A percentile compares a stretch with the other conserved stretches of the same genome.
These are phyloP conservation scores for Steinernema hermaphroditum DNA, from an alignment of 2,888 invertebrate species.

Conservation along the genomic window DNA sequence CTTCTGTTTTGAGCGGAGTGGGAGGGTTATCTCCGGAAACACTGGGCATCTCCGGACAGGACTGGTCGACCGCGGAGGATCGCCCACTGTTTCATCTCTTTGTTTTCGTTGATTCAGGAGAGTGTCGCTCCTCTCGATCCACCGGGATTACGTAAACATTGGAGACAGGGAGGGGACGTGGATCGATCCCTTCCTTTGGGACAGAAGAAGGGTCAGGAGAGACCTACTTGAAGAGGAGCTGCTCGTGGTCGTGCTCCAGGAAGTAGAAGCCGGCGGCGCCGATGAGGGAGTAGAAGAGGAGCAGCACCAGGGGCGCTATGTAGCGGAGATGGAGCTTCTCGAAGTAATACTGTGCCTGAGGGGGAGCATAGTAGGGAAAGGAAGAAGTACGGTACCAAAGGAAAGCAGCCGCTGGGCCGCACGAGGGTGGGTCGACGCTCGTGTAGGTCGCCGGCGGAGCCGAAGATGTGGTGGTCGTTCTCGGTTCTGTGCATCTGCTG, in stretches of 20 bases:
- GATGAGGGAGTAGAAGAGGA: slow-evolving; percentile 61
- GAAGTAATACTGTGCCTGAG: slow-evolving; percentile 58
- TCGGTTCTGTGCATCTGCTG: slow-evolving; percentile 12
- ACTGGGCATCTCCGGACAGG: too few relatives aligned
- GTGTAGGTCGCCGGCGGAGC: not conserved
- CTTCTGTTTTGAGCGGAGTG: too few relatives aligned
- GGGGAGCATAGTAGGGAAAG: slow-evolving; percentile 17
- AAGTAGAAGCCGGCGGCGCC: slow-evolving; percentile 63
- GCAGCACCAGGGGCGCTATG: slow-evolving; percentile 58
- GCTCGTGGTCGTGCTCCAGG: slow-evolving; percentile 63
- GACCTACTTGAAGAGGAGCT: slow-evolving; percentile 50
- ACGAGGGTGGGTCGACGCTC: not conserved
- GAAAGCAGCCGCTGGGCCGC: not conserved
- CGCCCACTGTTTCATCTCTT: too few relatives aligned
- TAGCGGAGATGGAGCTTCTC: slow-evolving; percentile 56
- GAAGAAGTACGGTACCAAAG: not conserved
- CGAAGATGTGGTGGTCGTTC: not conserved
- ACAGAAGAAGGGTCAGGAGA: too few relatives aligned
- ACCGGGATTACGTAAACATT: too few relatives aligned
- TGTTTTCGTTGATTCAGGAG: too few relatives aligned
- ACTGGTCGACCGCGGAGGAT: too few relatives aligned
- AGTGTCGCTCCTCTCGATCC: too few relatives aligned
- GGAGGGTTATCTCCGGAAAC: too few relatives aligned
- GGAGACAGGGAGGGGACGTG: too few relatives aligned
- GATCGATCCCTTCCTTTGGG: too few relatives aligned